These are phyloP conservation scores for Pachymerium ferrugineum DNA, from an alignment of 2,888 invertebrate genomes.

Conservation along the genomic window DNA sequence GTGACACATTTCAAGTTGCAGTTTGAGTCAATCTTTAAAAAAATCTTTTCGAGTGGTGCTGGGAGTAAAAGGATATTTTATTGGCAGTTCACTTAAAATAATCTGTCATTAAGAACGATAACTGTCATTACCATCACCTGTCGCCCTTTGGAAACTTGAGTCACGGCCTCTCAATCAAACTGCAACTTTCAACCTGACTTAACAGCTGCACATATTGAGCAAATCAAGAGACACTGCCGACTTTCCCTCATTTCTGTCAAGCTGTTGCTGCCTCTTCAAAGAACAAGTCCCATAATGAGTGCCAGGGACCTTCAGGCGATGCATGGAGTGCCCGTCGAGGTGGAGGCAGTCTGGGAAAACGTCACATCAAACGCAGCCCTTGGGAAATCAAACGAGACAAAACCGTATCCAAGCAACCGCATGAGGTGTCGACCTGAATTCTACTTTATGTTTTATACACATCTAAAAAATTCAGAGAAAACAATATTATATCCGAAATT, in stretches of 20 bases:
- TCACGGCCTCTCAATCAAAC: slow-evolving; percentile 16
- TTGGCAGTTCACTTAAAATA: neutral
- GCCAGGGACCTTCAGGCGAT: neutral
- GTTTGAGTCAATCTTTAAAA: too few species aligned
- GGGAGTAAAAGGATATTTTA: neutral
- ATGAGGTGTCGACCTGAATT: neutral
- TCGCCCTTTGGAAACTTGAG: neutral
- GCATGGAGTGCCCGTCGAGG: neutral
- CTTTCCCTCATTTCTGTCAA: slow-evolving; percentile 10
- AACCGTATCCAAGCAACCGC: slow-evolving; percentile 9
- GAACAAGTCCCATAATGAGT: slow-evolving; percentile 21
- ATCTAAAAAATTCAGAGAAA: neutral
- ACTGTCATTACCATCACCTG: slow-evolving; percentile 1
- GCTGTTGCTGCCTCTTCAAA: slow-evolving; percentile 19
- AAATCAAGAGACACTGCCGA: slow-evolving; percentile 14
- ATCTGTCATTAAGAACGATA: neutral
- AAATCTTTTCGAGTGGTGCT: too few species aligned
- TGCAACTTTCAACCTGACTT: slow-evolving; percentile 19
- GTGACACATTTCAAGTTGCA: too few species aligned
- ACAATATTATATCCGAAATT: too few species aligned
- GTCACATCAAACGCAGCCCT: slow-evolving; percentile 19
- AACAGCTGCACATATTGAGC: slow-evolving; percentile 15
- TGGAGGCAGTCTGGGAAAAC: slow-evolving; percentile 13
- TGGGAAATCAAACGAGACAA: neutral
- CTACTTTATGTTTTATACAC: too few species aligned